These are phyloP conservation scores for Chrysina gloriosa DNA, from an alignment of 2,888 invertebrate species.

Conservation along the genomic window DNA sequence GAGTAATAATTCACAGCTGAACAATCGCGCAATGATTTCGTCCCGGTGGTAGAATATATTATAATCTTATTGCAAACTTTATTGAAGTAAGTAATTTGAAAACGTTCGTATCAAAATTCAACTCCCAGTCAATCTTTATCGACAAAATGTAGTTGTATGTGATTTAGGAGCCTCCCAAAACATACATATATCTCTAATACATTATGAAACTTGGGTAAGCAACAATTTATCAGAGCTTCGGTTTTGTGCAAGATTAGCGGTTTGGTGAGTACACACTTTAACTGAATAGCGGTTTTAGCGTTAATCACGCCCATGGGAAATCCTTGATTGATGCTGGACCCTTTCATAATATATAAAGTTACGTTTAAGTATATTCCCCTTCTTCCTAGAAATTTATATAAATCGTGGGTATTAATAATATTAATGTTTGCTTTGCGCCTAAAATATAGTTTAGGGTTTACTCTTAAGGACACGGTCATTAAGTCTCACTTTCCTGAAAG, in stretches of 20 bases:
- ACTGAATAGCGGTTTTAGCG: conserved; percentile 49
- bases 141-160: too few relatives aligned
- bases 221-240: conserved; percentile 37
- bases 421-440: conserved; percentile 21
- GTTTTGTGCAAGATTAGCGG: conserved; percentile 43
- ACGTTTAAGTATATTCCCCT: conserved; percentile 17
- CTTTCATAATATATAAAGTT: conserved; percentile 51
- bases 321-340: conserved; percentile 53
- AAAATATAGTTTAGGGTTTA: conserved; percentile 15
- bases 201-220: conserved; percentile 15
- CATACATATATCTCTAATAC: too few relatives aligned
- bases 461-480: conserved; percentile 22
- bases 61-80: too few relatives aligned
- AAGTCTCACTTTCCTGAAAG: conserved; percentile 8
- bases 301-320: conserved; percentile 55
- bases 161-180: too few relatives aligned
- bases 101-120: too few relatives aligned
- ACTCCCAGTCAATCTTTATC: too few relatives aligned
- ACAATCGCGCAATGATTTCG: too few relatives aligned
- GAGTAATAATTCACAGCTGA: too few relatives aligned
- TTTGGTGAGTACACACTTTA: conserved; percentile 44
- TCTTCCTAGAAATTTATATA: conserved; percentile 31
- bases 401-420: conserved; percentile 32
- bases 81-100: too few relatives aligned
- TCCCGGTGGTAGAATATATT: too few relatives aligned